Evolutionary conservation across 2,888 invertebrate species (phyloP).

Genomic region (Hypomecis punctinalis): DNA sequence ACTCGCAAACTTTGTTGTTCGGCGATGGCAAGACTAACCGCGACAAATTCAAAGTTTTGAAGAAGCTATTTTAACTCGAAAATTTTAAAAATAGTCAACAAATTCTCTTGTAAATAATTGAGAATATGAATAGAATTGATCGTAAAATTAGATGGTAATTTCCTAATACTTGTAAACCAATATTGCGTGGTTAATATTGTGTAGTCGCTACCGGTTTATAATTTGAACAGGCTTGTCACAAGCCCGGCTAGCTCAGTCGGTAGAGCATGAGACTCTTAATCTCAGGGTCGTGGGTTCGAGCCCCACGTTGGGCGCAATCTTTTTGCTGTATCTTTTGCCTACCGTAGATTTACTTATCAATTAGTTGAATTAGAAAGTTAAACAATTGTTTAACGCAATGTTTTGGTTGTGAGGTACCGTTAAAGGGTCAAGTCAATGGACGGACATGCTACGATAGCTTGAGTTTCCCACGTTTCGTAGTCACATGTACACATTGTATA

Average conservation of each 20-base stretch:
- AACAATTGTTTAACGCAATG: slow-evolving; percentile 60
- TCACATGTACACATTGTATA: slow-evolving; percentile 46
- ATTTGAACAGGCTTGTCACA: slow-evolving; percentile 6
- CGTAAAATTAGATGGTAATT: neutral
- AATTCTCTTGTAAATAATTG: neutral
- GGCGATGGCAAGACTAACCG: slow-evolving; percentile 4
- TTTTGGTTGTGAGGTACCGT: slow-evolving; percentile 60
- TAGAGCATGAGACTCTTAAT: slow-evolving; percentile 87
- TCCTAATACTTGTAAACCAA: neutral
- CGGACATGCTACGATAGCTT: slow-evolving; percentile 57
- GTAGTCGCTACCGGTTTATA: slow-evolving; percentile 16
- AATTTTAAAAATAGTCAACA: neutral
- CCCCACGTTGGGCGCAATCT: slow-evolving; percentile 85
- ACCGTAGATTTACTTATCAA: slow-evolving; percentile 15
- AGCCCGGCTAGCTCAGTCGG: slow-evolving; percentile 85
- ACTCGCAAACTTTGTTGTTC: slow-evolving; percentile 26
- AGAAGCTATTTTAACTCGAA: neutral
- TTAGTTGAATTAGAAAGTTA: slow-evolving; percentile 29
- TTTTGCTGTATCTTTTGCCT: slow-evolving; percentile 29
- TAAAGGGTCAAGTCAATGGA: slow-evolving; percentile 64
- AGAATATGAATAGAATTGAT: neutral
- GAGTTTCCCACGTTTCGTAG: slow-evolving; percentile 74
- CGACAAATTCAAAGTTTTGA: slow-evolving; percentile 1
- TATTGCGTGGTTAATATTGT: neutral
- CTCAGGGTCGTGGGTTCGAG: slow-evolving; percentile 88